These are phyloP conservation scores for Calosoma granatense DNA, from an alignment of 1,140 invertebrate species.

Conservation along the genomic window DNA sequence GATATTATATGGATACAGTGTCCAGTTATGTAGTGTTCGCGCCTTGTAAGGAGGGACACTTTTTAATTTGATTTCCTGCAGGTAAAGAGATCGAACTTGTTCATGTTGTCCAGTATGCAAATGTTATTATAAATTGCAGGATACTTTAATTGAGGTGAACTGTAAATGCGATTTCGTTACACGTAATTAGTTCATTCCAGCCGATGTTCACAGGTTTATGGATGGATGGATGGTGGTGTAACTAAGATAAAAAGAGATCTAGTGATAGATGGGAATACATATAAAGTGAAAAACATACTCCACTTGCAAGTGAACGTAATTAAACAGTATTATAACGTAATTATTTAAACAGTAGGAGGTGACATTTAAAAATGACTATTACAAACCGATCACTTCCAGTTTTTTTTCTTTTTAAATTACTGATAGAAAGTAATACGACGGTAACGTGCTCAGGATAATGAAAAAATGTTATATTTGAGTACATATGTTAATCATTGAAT, in stretches of 20 bases:
- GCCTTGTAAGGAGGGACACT: too few species aligned
- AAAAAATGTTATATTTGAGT: too few species aligned
- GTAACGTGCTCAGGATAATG: too few species aligned
- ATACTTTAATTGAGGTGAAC: conserved; percentile 3
- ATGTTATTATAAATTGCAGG: conserved; percentile 8
- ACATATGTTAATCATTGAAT: too few species aligned
- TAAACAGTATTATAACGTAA: neutral
- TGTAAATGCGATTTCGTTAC: conserved; percentile 7
- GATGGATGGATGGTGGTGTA: neutral
- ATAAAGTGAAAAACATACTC: neutral
- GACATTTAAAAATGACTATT: too few species aligned
- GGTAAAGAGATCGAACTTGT: neutral
- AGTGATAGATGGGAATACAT: neutral
- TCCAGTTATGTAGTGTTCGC: too few species aligned
- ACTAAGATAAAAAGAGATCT: conserved; percentile 1
- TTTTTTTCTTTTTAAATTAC: too few species aligned
- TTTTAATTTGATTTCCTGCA: neutral
- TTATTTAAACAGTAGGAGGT: neutral
- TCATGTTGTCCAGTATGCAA: neutral
- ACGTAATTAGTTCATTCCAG: neutral
- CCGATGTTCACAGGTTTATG: neutral
- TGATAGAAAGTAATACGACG: too few species aligned
- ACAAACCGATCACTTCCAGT: too few species aligned
- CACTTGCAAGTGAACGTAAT: neutral
- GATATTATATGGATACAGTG: neutral